These are phyloP conservation scores for Pedionomus torquatus DNA, from an alignment of 2,113 vertebrate genomes.

Conservation along the genomic window DNA sequence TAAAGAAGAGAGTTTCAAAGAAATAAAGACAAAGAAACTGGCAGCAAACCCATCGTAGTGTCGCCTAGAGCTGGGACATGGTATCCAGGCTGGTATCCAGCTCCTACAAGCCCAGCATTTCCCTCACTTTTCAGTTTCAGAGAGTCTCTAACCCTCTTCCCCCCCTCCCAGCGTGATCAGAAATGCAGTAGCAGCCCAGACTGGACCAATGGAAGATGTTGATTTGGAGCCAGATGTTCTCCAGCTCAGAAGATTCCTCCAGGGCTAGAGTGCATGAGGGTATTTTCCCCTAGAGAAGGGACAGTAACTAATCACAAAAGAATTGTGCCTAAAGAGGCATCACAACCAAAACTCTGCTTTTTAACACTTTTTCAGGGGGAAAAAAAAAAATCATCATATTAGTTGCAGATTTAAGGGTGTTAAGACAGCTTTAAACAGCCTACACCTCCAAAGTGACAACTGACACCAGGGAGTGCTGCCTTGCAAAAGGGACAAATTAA, in stretches of 20 bases:
- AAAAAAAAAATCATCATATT: neutral
- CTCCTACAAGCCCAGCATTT: neutral
- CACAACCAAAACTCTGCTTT: neutral
- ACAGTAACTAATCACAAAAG: neutral
- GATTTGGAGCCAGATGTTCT: neutral
- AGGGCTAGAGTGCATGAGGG: neutral
- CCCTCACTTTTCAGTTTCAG: neutral
- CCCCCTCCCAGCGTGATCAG: too few species aligned
- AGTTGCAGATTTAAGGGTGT: neutral
- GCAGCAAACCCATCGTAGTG: neutral
- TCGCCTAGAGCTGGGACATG: neutral
- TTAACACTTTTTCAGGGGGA: neutral
- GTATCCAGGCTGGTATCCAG: neutral
- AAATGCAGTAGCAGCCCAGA: neutral
- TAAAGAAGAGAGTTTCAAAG: neutral
- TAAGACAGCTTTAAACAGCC: neutral
- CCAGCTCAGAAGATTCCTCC: neutral
- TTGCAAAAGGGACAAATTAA: neutral
- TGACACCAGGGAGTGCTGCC: neutral
- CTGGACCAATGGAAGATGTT: neutral
- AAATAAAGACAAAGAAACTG: neutral
- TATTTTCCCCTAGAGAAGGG: neutral
- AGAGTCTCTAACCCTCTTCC: neutral
- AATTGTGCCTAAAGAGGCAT: neutral
- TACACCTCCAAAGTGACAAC: neutral